Evolutionary conservation across 2,113 vertebrate genomes (phyloP).

Genomic region (Seriola quinqueradiata): DNA sequence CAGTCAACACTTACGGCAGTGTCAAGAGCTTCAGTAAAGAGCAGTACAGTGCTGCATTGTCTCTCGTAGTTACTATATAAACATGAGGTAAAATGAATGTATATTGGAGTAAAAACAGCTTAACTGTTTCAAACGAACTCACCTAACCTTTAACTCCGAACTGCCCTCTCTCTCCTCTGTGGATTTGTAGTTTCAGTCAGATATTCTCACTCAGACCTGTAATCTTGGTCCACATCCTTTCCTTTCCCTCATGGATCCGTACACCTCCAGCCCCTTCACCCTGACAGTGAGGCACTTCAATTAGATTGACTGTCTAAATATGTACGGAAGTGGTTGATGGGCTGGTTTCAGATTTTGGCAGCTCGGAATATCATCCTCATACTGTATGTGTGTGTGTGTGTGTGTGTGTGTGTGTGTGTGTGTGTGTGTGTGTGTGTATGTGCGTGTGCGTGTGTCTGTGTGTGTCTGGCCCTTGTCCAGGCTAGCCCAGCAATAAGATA

Average conservation of each 20-base stretch:
- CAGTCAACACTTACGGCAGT: slow-evolving; percentile 9
- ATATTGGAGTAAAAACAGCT: neutral
- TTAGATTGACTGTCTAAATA: slow-evolving; percentile 69
- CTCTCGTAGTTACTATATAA: neutral
- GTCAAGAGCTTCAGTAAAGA: neutral
- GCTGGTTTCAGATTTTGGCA: slow-evolving; percentile 78
- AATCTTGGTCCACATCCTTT: slow-evolving; percentile 23
- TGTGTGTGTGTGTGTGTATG: slow-evolving; percentile 39
- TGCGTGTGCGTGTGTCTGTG: slow-evolving; percentile 32
- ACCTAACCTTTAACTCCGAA: slow-evolving; percentile 43
- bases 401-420: too few species aligned
- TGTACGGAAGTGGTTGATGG: slow-evolving; percentile 70
- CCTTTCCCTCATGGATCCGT: slow-evolving; percentile 25
- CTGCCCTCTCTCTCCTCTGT: slow-evolving; percentile 12
- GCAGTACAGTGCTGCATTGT: neutral
- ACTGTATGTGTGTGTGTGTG: slow-evolving; percentile 37
- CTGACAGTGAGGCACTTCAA: slow-evolving; percentile 55
- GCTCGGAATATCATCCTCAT: slow-evolving; percentile 63
- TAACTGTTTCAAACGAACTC: slow-evolving; percentile 36
- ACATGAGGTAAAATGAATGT: neutral
- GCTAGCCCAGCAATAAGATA: slow-evolving; percentile 71
- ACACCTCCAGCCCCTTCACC: slow-evolving; percentile 19
- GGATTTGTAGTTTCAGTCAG: slow-evolving; percentile 13
- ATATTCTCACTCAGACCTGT: slow-evolving; percentile 13
- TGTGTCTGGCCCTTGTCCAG: slow-evolving; percentile 70